phyloP scores from a whole-genome alignment of 2,888 invertebrate genomes.

The Xylocampa areola region DNA sequence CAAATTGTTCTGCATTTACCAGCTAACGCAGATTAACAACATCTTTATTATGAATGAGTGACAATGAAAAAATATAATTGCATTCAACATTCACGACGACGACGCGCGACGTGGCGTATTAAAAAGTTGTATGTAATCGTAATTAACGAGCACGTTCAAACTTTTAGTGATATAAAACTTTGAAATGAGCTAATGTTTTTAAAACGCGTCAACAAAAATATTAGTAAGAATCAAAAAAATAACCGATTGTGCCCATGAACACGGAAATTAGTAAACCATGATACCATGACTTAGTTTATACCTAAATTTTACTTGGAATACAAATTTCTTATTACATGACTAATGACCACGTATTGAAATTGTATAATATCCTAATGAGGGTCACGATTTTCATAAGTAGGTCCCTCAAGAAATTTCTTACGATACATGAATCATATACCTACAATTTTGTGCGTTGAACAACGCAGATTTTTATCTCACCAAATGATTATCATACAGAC shows the following conservation, averaged over 20 bases:
- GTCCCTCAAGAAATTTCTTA: conserved; percentile 27
- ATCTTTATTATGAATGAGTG: conserved; percentile 10
- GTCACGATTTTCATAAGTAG: conserved; percentile 28
- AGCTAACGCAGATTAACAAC: not conserved
- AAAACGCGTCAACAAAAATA: no score
- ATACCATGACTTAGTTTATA: not conserved
- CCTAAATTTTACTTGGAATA: not conserved
- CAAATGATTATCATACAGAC: conserved; percentile 43
- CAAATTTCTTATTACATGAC: conserved; percentile 13
- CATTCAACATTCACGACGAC: not conserved
- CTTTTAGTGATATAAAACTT: no score
- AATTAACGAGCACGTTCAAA: no score
- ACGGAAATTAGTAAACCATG: not conserved
- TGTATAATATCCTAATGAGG: conserved; percentile 18
- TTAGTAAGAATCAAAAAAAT: no score
- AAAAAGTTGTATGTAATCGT: conserved; percentile 3
- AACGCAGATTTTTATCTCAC: conserved; percentile 38
- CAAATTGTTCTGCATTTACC: conserved; percentile 7
- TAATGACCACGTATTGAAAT: conserved; percentile 14
- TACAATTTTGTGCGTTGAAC: conserved; percentile 26
- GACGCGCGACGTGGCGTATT: not conserved
- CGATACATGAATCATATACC: conserved; percentile 44
- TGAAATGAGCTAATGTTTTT: no score
- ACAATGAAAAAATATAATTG: not conserved
- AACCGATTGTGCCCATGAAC: not conserved